A percentile compares a stretch with the other conserved stretches of the same genome.
These are phyloP conservation scores for Atherinomorus stipes DNA, from an alignment of 2,113 vertebrate genomes.

Conservation along the genomic window DNA sequence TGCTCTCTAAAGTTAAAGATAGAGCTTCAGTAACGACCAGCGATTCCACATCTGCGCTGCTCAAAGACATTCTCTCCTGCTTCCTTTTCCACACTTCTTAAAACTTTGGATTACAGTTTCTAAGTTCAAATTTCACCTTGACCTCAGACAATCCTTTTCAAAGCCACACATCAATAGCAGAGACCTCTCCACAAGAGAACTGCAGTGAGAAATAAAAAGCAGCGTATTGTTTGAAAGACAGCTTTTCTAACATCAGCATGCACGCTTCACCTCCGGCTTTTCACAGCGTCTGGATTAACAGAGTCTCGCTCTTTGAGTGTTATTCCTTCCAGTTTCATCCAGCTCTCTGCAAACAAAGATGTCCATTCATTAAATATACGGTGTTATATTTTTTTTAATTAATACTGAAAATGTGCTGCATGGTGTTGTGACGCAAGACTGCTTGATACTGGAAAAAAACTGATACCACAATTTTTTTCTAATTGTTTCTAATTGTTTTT, in stretches of 20 bases:
- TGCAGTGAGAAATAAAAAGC: slow-evolving; percentile 35
- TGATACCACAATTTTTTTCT: too few relatives aligned
- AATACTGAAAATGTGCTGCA: slow-evolving; percentile 20
- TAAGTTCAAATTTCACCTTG: slow-evolving; percentile 63
- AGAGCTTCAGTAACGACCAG: slow-evolving; percentile 24
- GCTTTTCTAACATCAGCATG: slow-evolving; percentile 42
- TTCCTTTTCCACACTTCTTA: slow-evolving; percentile 16
- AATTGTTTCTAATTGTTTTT: too few relatives aligned
- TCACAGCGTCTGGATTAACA: slow-evolving; percentile 55
- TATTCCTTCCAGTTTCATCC: slow-evolving; percentile 56
- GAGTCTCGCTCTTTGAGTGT: slow-evolving; percentile 49
- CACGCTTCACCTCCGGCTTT: slow-evolving; percentile 65
- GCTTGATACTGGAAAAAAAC: too few relatives aligned
- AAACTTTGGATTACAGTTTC: slow-evolving; percentile 45
- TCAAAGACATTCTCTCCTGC: slow-evolving; percentile 17
- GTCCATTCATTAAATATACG: slow-evolving; percentile 42
- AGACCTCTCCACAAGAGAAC: slow-evolving; percentile 36
- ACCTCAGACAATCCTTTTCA: slow-evolving; percentile 61
- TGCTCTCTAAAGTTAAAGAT: slow-evolving; percentile 12
- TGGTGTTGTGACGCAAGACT: too few relatives aligned
- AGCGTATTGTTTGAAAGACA: slow-evolving; percentile 50
- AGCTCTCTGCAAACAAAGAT: slow-evolving; percentile 44
- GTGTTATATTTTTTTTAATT: slow-evolving; percentile 22
- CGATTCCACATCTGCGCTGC: slow-evolving; percentile 22
- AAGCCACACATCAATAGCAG: slow-evolving; percentile 65